A percentile compares a stretch with the other conserved stretches of the same genome.
Conservation (phyloP, 2,113 vertebrate species). For the Corynorhinus townsendii region DNA sequence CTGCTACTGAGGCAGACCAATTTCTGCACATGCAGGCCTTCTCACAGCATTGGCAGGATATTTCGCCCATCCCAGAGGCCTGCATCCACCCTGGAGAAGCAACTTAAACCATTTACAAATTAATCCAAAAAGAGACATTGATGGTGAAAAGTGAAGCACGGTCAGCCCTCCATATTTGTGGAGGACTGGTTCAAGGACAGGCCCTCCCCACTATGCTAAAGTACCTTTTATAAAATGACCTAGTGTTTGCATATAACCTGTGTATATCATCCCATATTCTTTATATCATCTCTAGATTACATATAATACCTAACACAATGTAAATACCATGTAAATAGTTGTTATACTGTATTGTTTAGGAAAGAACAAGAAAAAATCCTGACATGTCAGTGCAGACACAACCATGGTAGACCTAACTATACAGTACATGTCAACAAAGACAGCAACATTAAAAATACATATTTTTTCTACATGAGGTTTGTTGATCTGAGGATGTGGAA, state of each 20-base stretch:
- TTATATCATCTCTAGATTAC: background rate
- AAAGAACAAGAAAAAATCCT: background rate
- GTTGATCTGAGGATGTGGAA: background rate
- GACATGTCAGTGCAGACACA: background rate
- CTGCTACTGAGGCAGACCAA: background rate
- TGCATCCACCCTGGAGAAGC: background rate
- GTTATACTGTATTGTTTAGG: background rate
- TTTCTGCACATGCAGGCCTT: background rate
- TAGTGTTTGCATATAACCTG: background rate
- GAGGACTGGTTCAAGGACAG: background rate
- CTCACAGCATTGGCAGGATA: background rate
- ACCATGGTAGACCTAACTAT: background rate
- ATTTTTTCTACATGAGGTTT: background rate
- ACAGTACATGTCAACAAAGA: background rate
- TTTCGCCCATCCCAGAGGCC: rapidly evolving
- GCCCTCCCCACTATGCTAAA: too few relatives aligned
- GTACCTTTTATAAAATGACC: background rate
- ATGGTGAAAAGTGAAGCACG: background rate
- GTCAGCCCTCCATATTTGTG: background rate
- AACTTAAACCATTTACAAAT: background rate
- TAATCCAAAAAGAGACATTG: background rate
- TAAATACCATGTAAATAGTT: background rate
- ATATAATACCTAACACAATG: background rate
- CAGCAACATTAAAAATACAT: background rate
- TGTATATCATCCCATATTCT: background rate